phyloP scores from a whole-genome alignment of 1,140 invertebrate species.

The Rhynchophorus ferrugineus region DNA sequence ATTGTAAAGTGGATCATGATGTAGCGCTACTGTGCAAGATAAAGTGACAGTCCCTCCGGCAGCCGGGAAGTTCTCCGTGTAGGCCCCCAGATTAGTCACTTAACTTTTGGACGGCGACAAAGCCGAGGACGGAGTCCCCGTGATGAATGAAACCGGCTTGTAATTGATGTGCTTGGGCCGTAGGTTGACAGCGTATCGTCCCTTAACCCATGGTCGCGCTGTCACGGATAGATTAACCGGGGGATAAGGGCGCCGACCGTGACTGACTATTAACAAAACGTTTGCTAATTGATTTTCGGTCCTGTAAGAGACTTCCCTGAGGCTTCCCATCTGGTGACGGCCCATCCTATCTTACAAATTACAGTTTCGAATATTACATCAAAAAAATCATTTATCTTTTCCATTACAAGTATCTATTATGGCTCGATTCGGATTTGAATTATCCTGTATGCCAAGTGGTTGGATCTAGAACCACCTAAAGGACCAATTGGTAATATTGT shows the following conservation, averaged over 20 bases:
- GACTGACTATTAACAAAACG: slow-evolving; percentile 8
- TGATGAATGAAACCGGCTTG: slow-evolving; percentile 12
- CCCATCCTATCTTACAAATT: no score
- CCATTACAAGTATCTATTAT: no score
- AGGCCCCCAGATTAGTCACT: background rate
- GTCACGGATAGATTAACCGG: slow-evolving; percentile 10
- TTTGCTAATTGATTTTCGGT: background rate
- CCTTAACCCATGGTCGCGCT: slow-evolving; percentile 6
- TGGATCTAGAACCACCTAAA: no score
- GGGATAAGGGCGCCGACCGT: slow-evolving; percentile 1
- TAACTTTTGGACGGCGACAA: slow-evolving; percentile 8
- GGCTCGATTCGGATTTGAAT: no score
- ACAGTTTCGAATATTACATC: no score
- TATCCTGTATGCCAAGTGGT: no score
- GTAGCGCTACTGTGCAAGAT: no score
- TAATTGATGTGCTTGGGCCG: slow-evolving; percentile 9
- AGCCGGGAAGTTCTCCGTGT: background rate
- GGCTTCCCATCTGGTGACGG: no score
- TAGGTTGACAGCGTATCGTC: background rate
- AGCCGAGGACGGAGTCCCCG: background rate
- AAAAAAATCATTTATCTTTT: no score
- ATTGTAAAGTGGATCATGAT: no score
- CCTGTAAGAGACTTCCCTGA: no score
- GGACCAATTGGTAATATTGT: no score
- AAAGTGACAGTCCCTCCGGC: background rate